A percentile compares a stretch with the other conserved stretches of the same genome.
Evolutionary conservation across 2,113 vertebrate genomes (phyloP).

Genomic region (Sander lucioperca): DNA sequence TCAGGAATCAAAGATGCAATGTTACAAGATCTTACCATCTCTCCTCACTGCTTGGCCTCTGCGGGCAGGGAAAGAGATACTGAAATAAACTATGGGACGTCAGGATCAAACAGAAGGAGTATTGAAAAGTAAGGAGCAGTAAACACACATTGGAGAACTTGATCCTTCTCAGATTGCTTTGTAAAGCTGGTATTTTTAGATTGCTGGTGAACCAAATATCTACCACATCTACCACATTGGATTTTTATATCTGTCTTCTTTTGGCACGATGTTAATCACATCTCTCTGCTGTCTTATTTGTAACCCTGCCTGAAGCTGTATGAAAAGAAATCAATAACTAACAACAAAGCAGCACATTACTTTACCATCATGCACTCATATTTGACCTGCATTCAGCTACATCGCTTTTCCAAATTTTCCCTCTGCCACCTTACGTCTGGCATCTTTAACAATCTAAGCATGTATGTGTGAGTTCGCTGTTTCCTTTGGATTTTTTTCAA

Average conservation of each 20-base stretch:
- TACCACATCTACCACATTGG: neutral
- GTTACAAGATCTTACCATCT: conserved; percentile 61
- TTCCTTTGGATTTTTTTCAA: neutral
- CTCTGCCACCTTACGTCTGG: neutral
- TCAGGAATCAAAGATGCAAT: conserved; percentile 70
- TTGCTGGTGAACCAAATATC: conserved; percentile 7
- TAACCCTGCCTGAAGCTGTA: neutral
- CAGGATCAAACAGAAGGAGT: conserved; percentile 24
- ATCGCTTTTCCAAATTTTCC: neutral
- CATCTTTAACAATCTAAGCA: neutral
- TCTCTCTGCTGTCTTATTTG: neutral
- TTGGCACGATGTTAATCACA: conserved; percentile 10
- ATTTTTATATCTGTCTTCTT: conserved; percentile 1
- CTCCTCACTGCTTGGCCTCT: conserved; percentile 40
- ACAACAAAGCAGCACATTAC: neutral
- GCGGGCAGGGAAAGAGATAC: conserved; percentile 14
- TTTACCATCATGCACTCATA: neutral
- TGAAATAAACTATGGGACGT: conserved; percentile 54
- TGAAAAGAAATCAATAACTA: conserved; percentile 10
- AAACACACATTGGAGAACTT: conserved; percentile 21
- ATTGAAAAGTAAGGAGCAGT: conserved; percentile 21
- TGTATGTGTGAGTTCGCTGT: neutral
- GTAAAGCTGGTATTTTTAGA: conserved; percentile 25
- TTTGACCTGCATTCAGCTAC: neutral
- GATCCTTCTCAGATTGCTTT: conserved; percentile 17